Percentiles rank a stretch among this genome's conserved stretches.
phyloP scores from a whole-genome alignment of 2,888 invertebrate species.

The Dryococelus australis region DNA sequence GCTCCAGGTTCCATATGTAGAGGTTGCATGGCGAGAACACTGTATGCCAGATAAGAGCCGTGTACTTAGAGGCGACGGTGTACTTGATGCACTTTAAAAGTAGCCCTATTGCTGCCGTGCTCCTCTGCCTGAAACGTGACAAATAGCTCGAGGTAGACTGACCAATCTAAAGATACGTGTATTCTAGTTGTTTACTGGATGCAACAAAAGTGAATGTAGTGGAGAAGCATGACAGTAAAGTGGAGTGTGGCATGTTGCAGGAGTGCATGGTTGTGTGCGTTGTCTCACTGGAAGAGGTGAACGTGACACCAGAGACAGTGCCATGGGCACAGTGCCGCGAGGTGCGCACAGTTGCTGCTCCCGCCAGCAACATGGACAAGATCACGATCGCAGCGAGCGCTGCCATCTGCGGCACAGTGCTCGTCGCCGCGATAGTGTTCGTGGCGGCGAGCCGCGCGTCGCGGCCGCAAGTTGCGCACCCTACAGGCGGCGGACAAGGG shows the following conservation, averaged over 20 bases:
- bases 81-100: too few relatives aligned
- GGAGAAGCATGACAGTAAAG: too few relatives aligned
- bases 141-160: too few relatives aligned
- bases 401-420: constrained; percentile 91
- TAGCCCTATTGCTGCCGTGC: too few relatives aligned
- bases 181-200: too few relatives aligned
- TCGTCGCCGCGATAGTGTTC: constrained; percentile 89
- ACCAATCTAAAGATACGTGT: too few relatives aligned
- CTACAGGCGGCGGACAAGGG: constrained; percentile 62
- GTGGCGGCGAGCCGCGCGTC: constrained; percentile 77
- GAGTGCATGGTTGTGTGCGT: constrained; percentile 95
- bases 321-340: constrained; percentile 88
- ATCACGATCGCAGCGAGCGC: constrained; percentile 94
- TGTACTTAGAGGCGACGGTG: too few relatives aligned
- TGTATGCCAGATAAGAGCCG: too few relatives aligned
- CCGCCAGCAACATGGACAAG: constrained; percentile 84
- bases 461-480: constrained; percentile 71
- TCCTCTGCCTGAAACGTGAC: too few relatives aligned
- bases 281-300: constrained; percentile 86
- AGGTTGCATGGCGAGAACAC: too few relatives aligned
- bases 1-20: too few relatives aligned
- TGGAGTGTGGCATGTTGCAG: constrained; percentile 61
- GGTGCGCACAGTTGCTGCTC: constrained; percentile 83
- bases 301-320: constrained; percentile 86
- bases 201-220: too few relatives aligned